Conservation (phyloP, 2,113 vertebrate genomes). For the rat (Rattus norvegicus) region DNA sequence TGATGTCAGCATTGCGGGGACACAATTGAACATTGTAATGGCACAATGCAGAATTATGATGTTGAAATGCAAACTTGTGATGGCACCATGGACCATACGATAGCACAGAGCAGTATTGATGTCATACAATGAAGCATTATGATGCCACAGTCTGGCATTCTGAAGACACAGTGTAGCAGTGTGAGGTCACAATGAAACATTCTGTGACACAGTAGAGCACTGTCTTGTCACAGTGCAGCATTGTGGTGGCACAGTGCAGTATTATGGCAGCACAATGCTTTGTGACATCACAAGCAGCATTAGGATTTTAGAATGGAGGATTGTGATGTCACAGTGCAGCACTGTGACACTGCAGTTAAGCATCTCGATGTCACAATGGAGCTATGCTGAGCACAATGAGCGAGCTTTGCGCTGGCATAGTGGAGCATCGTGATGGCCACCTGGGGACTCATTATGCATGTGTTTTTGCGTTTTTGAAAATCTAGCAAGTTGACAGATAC, state of each 20-base stretch:
- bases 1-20: neutral
- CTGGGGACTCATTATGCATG: neutral
- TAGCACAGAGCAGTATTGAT: neutral
- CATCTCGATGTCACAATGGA: neutral
- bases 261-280: neutral
- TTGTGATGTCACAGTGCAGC: neutral
- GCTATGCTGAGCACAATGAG: neutral
- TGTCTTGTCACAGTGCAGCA: neutral
- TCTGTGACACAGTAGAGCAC: neutral
- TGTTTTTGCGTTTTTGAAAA: constrained; percentile 16
- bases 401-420: no score
- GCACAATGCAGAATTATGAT: neutral
- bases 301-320: neutral
- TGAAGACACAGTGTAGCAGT: neutral
- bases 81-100: neutral
- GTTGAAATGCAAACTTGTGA: neutral
- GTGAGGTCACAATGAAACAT: neutral
- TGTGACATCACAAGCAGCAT: neutral
- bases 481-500: neutral
- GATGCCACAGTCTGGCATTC: neutral
- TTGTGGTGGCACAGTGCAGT: neutral
- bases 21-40: neutral
- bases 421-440: neutral
- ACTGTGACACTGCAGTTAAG: neutral
- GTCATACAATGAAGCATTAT: neutral